These are phyloP conservation scores for Autographa pulchrina DNA, from an alignment of 2,888 invertebrate genomes.

Conservation along the genomic window DNA sequence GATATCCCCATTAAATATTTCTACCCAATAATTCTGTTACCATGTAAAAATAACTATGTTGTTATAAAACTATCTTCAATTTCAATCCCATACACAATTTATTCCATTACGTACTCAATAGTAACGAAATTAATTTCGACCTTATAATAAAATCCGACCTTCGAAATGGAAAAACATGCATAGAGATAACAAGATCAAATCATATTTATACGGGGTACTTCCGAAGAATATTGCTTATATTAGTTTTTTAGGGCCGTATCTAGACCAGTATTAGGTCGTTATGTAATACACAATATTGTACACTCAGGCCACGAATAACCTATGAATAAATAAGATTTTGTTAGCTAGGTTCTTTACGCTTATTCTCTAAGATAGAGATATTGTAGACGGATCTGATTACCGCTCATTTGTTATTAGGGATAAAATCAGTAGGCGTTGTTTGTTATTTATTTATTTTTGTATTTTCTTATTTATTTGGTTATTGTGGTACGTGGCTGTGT, in stretches of 20 bases:
- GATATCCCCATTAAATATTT: too few relatives aligned
- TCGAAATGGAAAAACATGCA: slow-evolving; percentile 23
- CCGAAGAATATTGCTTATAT: slow-evolving; percentile 52
- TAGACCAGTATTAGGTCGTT: slow-evolving; percentile 46
- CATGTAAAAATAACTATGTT: too few relatives aligned
- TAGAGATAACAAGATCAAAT: slow-evolving; percentile 42
- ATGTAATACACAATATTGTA: slow-evolving; percentile 56
- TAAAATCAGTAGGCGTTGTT: slow-evolving; percentile 35
- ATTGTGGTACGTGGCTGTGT: slow-evolving; percentile 32
- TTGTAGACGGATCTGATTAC: slow-evolving; percentile 34
- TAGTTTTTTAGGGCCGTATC: slow-evolving; percentile 49
- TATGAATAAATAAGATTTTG: slow-evolving; percentile 56
- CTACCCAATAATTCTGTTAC: too few relatives aligned
- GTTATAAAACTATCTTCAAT: too few relatives aligned
- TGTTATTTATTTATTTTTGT: slow-evolving; percentile 35
- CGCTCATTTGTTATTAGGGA: slow-evolving; percentile 41
- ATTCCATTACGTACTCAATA: too few relatives aligned
- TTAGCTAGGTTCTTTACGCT: slow-evolving; percentile 25
- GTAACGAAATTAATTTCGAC: slow-evolving; percentile 28
- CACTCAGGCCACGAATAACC: slow-evolving; percentile 38
- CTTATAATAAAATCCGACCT: slow-evolving; percentile 25
- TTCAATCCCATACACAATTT: not conserved
- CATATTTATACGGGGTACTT: slow-evolving; percentile 40
- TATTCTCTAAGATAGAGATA: slow-evolving; percentile 42
- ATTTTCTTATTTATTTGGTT: slow-evolving; percentile 33